These are phyloP conservation scores for Pseudococcus longispinus DNA, from an alignment of 2,888 invertebrate genomes.

Conservation along the genomic window DNA sequence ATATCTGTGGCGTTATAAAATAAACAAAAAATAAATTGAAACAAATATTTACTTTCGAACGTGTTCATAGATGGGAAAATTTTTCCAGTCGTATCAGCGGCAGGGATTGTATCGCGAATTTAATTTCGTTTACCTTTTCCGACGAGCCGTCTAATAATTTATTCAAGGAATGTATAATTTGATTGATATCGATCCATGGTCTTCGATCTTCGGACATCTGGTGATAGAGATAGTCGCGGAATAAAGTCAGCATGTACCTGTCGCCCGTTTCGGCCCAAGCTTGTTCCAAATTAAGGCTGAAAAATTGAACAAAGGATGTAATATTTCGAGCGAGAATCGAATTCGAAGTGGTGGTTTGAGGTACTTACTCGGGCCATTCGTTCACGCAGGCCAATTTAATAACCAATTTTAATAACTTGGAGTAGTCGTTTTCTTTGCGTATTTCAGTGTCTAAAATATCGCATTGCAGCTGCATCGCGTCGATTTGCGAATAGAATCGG, in stretches of 20 bases:
- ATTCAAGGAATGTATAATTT: slow-evolving; percentile 91
- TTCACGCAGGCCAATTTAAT: slow-evolving; percentile 93
- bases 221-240: slow-evolving; percentile 97
- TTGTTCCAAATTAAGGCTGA: slow-evolving; percentile 88
- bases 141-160: slow-evolving; percentile 84
- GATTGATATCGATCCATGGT: slow-evolving; percentile 97
- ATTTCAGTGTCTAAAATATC: slow-evolving; percentile 91
- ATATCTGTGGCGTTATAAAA: slow-evolving; percentile 69
- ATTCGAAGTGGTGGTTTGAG: not conserved
- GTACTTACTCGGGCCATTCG: slow-evolving; percentile 88
- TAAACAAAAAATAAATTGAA: slow-evolving; percentile 27
- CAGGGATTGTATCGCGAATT: not conserved
- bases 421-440: slow-evolving; percentile 93
- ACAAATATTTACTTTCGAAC: slow-evolving; percentile 11
- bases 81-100: not conserved
- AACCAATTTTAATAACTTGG: slow-evolving; percentile 86
- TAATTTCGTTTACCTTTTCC: slow-evolving; percentile 71
- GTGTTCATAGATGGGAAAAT: not conserved
- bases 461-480: slow-evolving; percentile 83
- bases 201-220: slow-evolving; percentile 89
- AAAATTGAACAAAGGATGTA: slow-evolving; percentile 54
- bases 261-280: slow-evolving; percentile 98
- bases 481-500: slow-evolving; percentile 94
- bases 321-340: not conserved
- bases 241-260: slow-evolving; percentile 96